Conservation (phyloP, 2,113 vertebrate genomes). For the Scomber japonicus region DNA sequence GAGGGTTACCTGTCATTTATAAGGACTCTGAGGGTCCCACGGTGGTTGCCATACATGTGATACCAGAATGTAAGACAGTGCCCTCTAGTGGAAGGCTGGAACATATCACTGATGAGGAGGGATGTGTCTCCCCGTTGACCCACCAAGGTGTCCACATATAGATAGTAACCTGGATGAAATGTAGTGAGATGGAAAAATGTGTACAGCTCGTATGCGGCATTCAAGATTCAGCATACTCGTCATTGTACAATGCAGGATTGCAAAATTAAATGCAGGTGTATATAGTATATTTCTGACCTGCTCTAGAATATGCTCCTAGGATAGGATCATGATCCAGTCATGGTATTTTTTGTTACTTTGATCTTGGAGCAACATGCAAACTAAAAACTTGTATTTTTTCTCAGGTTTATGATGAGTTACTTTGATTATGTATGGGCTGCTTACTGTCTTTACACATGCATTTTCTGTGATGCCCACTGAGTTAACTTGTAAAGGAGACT, state of each 20-base stretch:
- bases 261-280: no score
- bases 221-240: no score
- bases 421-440: no score
- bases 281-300: not conserved
- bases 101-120: slow-evolving; percentile 78
- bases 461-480: no score
- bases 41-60: slow-evolving; percentile 74
- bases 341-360: not conserved
- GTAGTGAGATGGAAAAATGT: not conserved
- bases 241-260: no score
- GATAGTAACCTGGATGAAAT: slow-evolving; percentile 76
- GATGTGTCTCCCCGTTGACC: slow-evolving; percentile 74
- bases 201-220: not conserved
- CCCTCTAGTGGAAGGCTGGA: slow-evolving; percentile 67
- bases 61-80: slow-evolving; percentile 85
- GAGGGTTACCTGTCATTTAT: slow-evolving; percentile 77
- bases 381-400: no score
- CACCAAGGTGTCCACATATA: slow-evolving; percentile 81
- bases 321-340: no score
- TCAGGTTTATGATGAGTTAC: no score
- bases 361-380: not conserved
- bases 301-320: not conserved
- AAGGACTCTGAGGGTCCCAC: slow-evolving; percentile 77
- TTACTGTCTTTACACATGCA: no score
- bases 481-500: no score